Evolutionary conservation across 2,888 invertebrate species (phyloP).

Genomic region (Tenodera sinensis): DNA sequence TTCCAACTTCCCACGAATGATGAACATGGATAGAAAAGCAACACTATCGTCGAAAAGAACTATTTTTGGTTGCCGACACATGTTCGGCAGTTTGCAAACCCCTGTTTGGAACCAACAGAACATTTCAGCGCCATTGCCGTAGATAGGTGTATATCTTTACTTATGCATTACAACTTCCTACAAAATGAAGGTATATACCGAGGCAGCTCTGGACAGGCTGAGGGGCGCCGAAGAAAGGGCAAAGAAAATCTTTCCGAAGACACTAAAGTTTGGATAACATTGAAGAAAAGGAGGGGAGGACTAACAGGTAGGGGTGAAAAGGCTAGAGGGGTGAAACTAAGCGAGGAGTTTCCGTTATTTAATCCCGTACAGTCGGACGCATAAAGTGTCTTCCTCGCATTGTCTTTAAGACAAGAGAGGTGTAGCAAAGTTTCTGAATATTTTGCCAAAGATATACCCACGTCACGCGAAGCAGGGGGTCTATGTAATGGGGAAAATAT

Average conservation of each 20-base stretch:
- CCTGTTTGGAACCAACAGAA: background rate
- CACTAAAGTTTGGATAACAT: slow-evolving; percentile 26
- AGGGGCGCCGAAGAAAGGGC: slow-evolving; percentile 6
- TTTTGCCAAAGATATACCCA: background rate
- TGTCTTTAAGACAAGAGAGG: background rate
- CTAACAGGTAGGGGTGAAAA: slow-evolving; percentile 1
- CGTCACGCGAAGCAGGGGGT: background rate
- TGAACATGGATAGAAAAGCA: too few relatives aligned
- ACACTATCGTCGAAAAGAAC: too few relatives aligned
- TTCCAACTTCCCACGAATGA: too few relatives aligned
- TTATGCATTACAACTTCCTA: slow-evolving; percentile 32
- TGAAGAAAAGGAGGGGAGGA: slow-evolving; percentile 16
- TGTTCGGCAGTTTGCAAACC: background rate
- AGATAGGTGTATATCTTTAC: slow-evolving; percentile 23
- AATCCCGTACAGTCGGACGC: slow-evolving; percentile 23
- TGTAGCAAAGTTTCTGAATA: background rate
- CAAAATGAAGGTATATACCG: slow-evolving; percentile 22
- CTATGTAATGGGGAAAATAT: background rate
- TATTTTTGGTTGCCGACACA: too few relatives aligned
- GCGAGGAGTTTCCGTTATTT: slow-evolving; percentile 22
- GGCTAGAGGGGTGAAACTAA: slow-evolving; percentile 4
- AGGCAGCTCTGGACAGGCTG: background rate
- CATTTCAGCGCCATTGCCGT: background rate
- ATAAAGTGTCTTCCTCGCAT: background rate
- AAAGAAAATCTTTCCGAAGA: slow-evolving; percentile 18